Percentiles rank a stretch among this genome's conserved stretches.
Evolutionary conservation across 2,797 vertebrate species (phyloP).

Genomic region (Scarus forsteni): DNA sequence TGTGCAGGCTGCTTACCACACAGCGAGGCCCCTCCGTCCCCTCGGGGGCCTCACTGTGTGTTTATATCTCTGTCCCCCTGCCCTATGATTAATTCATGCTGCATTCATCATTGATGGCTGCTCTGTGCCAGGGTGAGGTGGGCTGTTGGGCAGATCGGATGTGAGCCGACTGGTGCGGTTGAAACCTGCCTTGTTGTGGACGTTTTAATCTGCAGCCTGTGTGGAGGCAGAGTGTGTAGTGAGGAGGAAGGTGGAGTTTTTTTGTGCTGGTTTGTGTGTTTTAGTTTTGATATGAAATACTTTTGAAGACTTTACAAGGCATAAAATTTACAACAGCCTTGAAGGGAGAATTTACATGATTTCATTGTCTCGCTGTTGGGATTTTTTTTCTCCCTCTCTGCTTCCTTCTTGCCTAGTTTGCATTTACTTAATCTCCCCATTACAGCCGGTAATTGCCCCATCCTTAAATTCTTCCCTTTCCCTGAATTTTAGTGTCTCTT

Average conservation of each 20-base stretch:
- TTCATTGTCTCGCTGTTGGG: constrained; percentile 12
- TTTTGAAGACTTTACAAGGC: neutral
- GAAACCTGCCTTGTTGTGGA: constrained; percentile 30
- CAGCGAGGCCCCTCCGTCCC: constrained; percentile 10
- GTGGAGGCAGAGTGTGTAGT: constrained; percentile 7
- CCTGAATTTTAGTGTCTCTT: constrained; percentile 15
- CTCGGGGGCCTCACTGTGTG: constrained; percentile 37
- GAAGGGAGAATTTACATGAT: constrained; percentile 16
- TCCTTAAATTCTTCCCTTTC: constrained; percentile 32
- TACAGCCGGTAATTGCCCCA: constrained; percentile 20
- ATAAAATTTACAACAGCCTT: constrained; percentile 3
- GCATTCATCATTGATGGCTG: constrained; percentile 81
- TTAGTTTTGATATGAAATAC: neutral
- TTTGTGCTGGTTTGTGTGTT: neutral
- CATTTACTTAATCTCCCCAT: constrained; percentile 34
- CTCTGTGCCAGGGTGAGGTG: constrained; percentile 53
- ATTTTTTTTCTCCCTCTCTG: neutral
- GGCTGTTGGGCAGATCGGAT: constrained; percentile 62
- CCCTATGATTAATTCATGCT: constrained; percentile 80
- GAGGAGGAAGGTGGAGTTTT: neutral
- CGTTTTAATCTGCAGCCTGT: too few species aligned
- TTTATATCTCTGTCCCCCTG: constrained; percentile 62
- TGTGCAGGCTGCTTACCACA: constrained; percentile 25
- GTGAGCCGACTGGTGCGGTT: constrained; percentile 45
- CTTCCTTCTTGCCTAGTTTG: constrained; percentile 11